Evolutionary conservation across 37 sponge, comb jelly and placozoan genomes (phyloP).

Genomic region (Oopsacas minuta): DNA sequence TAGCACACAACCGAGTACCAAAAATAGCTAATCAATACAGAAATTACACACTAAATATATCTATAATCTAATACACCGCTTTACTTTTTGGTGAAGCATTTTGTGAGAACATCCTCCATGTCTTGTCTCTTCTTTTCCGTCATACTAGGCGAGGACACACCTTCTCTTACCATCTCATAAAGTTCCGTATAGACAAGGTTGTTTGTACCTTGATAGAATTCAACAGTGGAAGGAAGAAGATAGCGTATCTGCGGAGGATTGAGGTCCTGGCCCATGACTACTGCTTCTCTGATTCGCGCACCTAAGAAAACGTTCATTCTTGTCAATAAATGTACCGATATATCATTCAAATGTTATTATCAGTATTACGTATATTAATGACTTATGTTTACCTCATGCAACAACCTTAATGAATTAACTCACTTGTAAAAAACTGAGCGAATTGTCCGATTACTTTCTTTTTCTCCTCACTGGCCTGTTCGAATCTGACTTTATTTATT

Average conservation of each 20-base stretch:
- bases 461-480: conserved; percentile 14
- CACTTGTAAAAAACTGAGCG: conserved; percentile 2
- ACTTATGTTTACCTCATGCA: not conserved
- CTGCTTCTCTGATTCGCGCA: not conserved
- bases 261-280: conserved; percentile 20
- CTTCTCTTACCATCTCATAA: not conserved
- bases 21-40: too few species aligned
- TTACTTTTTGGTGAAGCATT: too few species aligned
- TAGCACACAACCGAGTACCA: too few species aligned
- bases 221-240: not conserved
- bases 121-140: not conserved
- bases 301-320: too few species aligned
- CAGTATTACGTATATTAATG: not conserved
- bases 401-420: not conserved
- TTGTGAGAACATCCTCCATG: not conserved
- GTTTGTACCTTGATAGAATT: not conserved
- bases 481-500: conserved; percentile 19
- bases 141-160: not conserved
- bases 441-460: conserved; percentile 20
- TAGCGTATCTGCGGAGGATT: conserved; percentile 20
- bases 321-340: too few species aligned
- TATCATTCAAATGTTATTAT: too few species aligned
- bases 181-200: not conserved
- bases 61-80: too few species aligned
- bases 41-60: too few species aligned